Evolutionary conservation across 2,113 vertebrate species (phyloP).

Genomic region (Hymenochirus boettgeri): DNA sequence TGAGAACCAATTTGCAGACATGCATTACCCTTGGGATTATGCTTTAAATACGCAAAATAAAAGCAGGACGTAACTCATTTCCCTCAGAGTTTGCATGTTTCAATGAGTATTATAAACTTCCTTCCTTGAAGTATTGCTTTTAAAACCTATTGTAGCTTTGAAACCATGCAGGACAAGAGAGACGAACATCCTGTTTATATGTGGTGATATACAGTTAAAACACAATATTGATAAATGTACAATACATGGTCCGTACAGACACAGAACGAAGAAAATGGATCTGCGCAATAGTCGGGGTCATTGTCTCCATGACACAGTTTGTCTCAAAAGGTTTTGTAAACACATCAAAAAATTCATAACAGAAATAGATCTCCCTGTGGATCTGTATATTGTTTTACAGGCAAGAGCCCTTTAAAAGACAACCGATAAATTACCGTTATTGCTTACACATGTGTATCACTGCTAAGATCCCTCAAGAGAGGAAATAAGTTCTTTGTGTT

Average conservation of each 20-base stretch:
- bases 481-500: too few relatives aligned
- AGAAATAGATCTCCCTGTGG: too few relatives aligned
- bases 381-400: too few relatives aligned
- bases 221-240: slow-evolving; percentile 33
- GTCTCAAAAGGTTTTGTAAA: too few relatives aligned
- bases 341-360: too few relatives aligned
- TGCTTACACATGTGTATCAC: too few relatives aligned
- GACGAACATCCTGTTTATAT: slow-evolving; percentile 66
- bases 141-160: slow-evolving; percentile 60
- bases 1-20: slow-evolving; percentile 54
- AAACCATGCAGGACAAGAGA: slow-evolving; percentile 39
- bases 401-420: too few relatives aligned
- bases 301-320: background rate
- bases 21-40: slow-evolving; percentile 52
- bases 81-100: slow-evolving; percentile 56
- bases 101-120: slow-evolving; percentile 61
- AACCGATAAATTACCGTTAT: too few relatives aligned
- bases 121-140: slow-evolving; percentile 63
- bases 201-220: slow-evolving; percentile 16
- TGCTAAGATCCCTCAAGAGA: too few relatives aligned
- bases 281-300: background rate
- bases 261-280: slow-evolving; percentile 18
- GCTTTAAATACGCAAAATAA: slow-evolving; percentile 58
- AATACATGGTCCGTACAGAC: slow-evolving; percentile 14
- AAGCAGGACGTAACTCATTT: slow-evolving; percentile 74